These are phyloP conservation scores for Volucella zonaria DNA, from an alignment of 2,888 invertebrate species.

Conservation along the genomic window DNA sequence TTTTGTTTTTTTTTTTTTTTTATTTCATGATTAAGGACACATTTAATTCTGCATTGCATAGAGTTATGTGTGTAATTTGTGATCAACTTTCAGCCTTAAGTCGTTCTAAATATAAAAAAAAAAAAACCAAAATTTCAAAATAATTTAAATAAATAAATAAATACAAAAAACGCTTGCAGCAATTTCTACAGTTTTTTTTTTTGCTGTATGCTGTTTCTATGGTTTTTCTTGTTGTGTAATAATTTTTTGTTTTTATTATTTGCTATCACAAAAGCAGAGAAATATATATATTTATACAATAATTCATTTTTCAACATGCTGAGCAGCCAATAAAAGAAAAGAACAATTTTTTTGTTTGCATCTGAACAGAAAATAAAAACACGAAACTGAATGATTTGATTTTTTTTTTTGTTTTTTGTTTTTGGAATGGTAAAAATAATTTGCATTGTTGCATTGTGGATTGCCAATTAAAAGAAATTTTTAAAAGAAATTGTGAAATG, in stretches of 20 bases:
- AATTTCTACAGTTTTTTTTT: slow-evolving; percentile 63
- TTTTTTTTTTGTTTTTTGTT: slow-evolving; percentile 13
- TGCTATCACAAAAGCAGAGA: slow-evolving; percentile 74
- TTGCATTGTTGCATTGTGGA: slow-evolving; percentile 38
- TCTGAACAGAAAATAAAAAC: slow-evolving; percentile 70
- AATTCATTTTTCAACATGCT: slow-evolving; percentile 72
- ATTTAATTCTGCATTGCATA: slow-evolving; percentile 72
- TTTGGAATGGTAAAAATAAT: slow-evolving; percentile 42
- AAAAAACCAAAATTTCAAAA: slow-evolving; percentile 21
- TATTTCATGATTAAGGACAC: slow-evolving; percentile 59
- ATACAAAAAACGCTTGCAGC: slow-evolving; percentile 69
- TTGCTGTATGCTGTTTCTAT: slow-evolving; percentile 64
- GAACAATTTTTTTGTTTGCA: slow-evolving; percentile 67
- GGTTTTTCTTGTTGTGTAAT: slow-evolving; percentile 44
- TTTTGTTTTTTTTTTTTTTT: slow-evolving; percentile 15
- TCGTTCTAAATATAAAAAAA: slow-evolving; percentile 49
- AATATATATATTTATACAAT: slow-evolving; percentile 67
- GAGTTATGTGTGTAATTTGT: slow-evolving; percentile 68
- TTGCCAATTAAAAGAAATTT: slow-evolving; percentile 70
- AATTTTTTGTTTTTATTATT: slow-evolving; percentile 46
- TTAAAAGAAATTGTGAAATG: slow-evolving; percentile 66
- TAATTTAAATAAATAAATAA: slow-evolving; percentile 26
- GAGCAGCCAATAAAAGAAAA: slow-evolving; percentile 73
- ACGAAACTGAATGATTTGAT: slow-evolving; percentile 53
- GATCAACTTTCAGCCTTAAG: slow-evolving; percentile 73